phyloP scores from a whole-genome alignment of 2,113 vertebrate species.

The Ptilorrhoa leucosticta region DNA sequence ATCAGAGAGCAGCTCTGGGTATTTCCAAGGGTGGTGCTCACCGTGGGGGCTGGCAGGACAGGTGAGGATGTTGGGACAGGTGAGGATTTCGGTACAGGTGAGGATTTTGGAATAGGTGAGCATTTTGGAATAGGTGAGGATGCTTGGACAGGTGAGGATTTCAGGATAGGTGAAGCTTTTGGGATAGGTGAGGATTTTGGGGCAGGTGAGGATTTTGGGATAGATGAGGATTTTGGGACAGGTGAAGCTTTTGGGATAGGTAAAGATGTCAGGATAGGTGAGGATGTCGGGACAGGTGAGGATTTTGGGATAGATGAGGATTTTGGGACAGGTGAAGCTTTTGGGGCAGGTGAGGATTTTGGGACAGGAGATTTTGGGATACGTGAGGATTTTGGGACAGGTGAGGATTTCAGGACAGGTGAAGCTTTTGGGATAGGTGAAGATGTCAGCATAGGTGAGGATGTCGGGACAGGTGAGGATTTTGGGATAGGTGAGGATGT shows the following conservation, averaged over 20 bases:
- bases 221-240: not conserved
- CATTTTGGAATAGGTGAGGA: fast-evolving
- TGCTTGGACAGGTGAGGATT: not conserved
- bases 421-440: fast-evolving
- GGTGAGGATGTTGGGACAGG: not conserved
- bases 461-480: fast-evolving
- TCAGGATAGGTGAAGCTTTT: not conserved
- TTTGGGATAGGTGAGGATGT: not conserved
- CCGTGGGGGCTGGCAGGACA: not conserved
- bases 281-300: not conserved
- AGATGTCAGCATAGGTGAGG: fast-evolving
- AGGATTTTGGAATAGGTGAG: not conserved
- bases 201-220: fast-evolving
- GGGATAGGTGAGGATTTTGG: no score
- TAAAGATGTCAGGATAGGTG: no score
- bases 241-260: not conserved
- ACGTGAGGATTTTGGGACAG: fast-evolving
- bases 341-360: fast-evolving
- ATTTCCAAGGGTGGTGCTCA: fast-evolving
- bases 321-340: fast-evolving
- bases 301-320: fast-evolving
- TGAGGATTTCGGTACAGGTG: fast-evolving
- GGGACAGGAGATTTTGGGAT: fast-evolving
- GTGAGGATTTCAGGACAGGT: fast-evolving
- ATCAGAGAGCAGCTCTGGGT: no score